phyloP scores from a whole-genome alignment of 2,113 vertebrate genomes.

The Catharus minimus region DNA sequence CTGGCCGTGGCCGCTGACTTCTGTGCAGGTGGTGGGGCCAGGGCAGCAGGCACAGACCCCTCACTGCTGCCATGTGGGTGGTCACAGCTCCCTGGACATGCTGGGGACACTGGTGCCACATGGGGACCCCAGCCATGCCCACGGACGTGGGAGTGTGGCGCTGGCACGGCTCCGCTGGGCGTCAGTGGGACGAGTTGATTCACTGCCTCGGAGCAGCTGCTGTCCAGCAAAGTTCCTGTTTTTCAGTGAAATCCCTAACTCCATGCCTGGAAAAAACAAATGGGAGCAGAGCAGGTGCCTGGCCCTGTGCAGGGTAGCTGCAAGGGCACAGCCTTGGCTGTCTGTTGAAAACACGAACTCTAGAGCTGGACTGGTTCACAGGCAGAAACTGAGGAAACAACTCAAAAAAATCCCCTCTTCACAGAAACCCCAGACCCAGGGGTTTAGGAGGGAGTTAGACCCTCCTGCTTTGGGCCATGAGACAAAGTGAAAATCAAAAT shows the following conservation, averaged over 20 bases:
- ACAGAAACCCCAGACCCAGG: background rate
- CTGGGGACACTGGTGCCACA: background rate
- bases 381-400: background rate
- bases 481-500: background rate
- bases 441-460: background rate
- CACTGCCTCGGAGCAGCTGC: constrained; percentile 18
- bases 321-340: background rate
- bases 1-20: background rate
- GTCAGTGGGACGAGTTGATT: background rate
- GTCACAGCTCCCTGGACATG: background rate
- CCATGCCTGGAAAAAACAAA: background rate
- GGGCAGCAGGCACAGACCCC: background rate
- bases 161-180: background rate
- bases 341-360: background rate
- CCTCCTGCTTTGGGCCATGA: background rate
- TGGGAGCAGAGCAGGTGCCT: constrained; percentile 8
- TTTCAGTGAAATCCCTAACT: constrained; percentile 19
- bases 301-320: background rate
- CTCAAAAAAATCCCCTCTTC: background rate
- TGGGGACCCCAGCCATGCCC: fast-evolving
- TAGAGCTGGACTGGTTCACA: background rate
- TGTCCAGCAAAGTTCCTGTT: constrained; percentile 51
- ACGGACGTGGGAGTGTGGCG: fast-evolving
- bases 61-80: background rate
- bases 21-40: fast-evolving